Evolutionary conservation across 2,113 vertebrate species (phyloP), one percentile per base, ranked within the genome.

Genomic region (Gymnogyps californianus): DNA sequence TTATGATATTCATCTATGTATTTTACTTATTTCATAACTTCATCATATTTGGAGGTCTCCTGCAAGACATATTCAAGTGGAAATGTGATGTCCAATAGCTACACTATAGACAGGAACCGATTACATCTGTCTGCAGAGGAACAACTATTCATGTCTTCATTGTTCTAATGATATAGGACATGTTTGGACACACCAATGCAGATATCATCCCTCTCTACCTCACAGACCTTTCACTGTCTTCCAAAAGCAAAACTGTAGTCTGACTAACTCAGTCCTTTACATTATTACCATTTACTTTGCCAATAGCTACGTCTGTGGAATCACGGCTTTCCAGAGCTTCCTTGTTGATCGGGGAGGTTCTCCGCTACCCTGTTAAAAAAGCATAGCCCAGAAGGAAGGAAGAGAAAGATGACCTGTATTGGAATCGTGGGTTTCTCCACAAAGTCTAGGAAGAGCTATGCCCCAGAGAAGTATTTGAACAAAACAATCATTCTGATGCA

Each of bases 401-500:
- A 84, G 51, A 25, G 58, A 71, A 71, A 54, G 69, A 75, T 49
- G 46, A 54, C 51, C 29, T 57, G 20, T n/a, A 49, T 9, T 69
- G 82, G 46, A 80, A 81, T n/a, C 0, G 0, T 36, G 28, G 36
- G 46, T 47, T 72, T 89, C 65, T 76, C 29, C 49, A 64, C 38
- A 32, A 70, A 70, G 26, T 29, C 1, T 47, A 83, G 77, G 69
- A 95, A 96, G 74, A 93, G 16, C 70, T 46, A n/a, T 79, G 58
- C 32, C 87, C 36, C 74, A 85, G 67, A 94, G 77, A 93, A 74
- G 31, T 46, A 58, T 70, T 83, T 83, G 81, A 95, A 91, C 62
- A 95, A 90, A 95, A 91, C 54, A 85, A 96, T 96, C 86, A 75
- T 84, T 81, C 71, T 89, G 69, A 62, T 92, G 57, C 55, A 86